Evolutionary conservation across 2,888 invertebrate genomes (phyloP), one percentile per base, ranked within the genome.

Genomic region (Netelia fuscicornis): DNA sequence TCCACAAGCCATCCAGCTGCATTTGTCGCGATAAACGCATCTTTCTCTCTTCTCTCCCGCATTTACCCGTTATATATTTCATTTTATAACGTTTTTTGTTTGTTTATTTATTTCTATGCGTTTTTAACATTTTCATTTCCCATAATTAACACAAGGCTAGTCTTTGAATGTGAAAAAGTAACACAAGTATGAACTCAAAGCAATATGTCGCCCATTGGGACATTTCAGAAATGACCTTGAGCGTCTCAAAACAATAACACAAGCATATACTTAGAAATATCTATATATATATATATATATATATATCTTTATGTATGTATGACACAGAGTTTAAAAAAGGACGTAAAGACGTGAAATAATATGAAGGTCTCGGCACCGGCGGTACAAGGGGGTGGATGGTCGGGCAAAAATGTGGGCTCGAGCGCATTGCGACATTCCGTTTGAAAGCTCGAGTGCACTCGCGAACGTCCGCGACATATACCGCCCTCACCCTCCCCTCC

Each of bases 401-500:
- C 48, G 67, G 67, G 68, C 20, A 75, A 81, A 85, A 82, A 78
- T 79, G 79, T 84, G 76, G 87, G 86, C 88, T 89, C 86, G 84
- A 87, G 87, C 87, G 87, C 87, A 86, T 82, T 86, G 86, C 87
- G 87, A 89, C 87, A 85, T 87, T 89, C 88, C 88, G 87, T 86
- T 81, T 82, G 79, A 79, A 86, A 88, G 81, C 85, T 76, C 82
- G 70, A 74, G 82, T 58, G 68, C 85, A 82, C 81, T 56, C 65
- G 74, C 56, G 74, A 78, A 64, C 77, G 68, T 68, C 78, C 74
- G 58, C 56, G 58, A 58, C 20, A 58, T 58, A 20, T 20, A 58
- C 17, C 58, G 17, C 20, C 17, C 17, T 17, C 56, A 1, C 52
- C n/a, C 52, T 10, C n/a, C n/a, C n/a, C 11, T 25, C 11, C 25